These are phyloP conservation scores for Apeira syringaria DNA, from an alignment of 2,888 invertebrate species.

Conservation along the genomic window DNA sequence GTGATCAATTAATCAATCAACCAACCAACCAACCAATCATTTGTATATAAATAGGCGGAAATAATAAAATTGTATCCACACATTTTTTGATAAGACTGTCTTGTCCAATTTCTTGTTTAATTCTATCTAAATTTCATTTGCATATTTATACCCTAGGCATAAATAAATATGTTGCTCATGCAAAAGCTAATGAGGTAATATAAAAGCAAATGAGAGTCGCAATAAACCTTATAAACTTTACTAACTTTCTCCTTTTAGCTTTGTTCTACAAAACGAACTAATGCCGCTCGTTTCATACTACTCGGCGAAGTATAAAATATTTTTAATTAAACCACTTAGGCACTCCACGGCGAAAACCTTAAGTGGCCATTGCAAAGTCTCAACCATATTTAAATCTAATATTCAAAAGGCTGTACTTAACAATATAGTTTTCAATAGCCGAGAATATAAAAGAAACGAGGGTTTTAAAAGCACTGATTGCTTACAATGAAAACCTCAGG, in stretches of 20 bases:
- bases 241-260: conserved; percentile 15
- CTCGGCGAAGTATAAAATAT: conserved; percentile 19
- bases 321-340: conserved; percentile 68
- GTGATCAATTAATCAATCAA: too few species aligned
- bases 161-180: not conserved
- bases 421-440: conserved; percentile 20
- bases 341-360: conserved; percentile 35
- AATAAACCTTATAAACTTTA: conserved; percentile 6
- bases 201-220: conserved; percentile 4
- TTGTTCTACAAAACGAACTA: conserved; percentile 12
- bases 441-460: conserved; percentile 13
- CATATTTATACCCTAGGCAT: not conserved
- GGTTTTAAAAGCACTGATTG: conserved; percentile 18
- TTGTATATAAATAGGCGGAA: too few species aligned
- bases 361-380: conserved; percentile 42
- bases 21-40: too few species aligned
- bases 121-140: too few species aligned
- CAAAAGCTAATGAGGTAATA: not conserved
- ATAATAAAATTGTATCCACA: too few species aligned
- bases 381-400: conserved; percentile 37
- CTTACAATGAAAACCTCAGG: conserved; percentile 19
- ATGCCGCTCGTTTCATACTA: conserved; percentile 5
- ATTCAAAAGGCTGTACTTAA: conserved; percentile 32
- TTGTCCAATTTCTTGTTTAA: too few species aligned
- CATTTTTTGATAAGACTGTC: too few species aligned